Evolutionary conservation across 2,888 invertebrate genomes (phyloP).

Genomic region (Cybosia mesomella): DNA sequence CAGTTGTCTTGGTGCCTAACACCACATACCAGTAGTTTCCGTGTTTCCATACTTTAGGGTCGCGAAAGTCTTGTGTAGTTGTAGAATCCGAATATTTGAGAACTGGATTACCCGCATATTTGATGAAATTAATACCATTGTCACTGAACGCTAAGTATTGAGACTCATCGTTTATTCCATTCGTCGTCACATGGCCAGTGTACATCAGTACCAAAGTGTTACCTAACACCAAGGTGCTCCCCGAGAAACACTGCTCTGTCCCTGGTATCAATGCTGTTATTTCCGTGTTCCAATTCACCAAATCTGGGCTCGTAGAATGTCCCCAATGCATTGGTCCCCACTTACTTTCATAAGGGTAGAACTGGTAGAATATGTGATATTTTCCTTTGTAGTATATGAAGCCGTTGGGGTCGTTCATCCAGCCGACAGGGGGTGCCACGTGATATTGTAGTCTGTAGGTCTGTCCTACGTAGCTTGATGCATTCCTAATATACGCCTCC

Average conservation of each 20-base stretch:
- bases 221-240: conserved; percentile 76
- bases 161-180: conserved; percentile 63
- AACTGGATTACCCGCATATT: conserved; percentile 79
- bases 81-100: conserved; percentile 60
- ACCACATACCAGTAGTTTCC: conserved; percentile 77
- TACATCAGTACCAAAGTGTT: conserved; percentile 75
- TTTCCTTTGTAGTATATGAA: conserved; percentile 82
- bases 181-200: conserved; percentile 65
- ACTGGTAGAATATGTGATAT: conserved; percentile 86
- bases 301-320: conserved; percentile 77
- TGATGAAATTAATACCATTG: conserved; percentile 76
- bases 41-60: conserved; percentile 82
- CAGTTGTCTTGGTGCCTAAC: conserved; percentile 73
- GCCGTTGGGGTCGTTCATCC: conserved; percentile 88
- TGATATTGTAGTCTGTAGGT: conserved; percentile 74
- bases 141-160: conserved; percentile 77
- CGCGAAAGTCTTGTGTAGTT: conserved; percentile 80
- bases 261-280: conserved; percentile 82
- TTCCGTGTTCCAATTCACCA: conserved; percentile 81
- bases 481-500: conserved; percentile 20
- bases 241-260: conserved; percentile 79
- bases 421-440: conserved; percentile 77
- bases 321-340: conserved; percentile 87
- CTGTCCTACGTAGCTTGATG: background rate
- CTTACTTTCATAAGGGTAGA: conserved; percentile 77